Evolutionary conservation across 1,140 invertebrate species (phyloP).

Genomic region (Aphelenchoides fujianensis): DNA sequence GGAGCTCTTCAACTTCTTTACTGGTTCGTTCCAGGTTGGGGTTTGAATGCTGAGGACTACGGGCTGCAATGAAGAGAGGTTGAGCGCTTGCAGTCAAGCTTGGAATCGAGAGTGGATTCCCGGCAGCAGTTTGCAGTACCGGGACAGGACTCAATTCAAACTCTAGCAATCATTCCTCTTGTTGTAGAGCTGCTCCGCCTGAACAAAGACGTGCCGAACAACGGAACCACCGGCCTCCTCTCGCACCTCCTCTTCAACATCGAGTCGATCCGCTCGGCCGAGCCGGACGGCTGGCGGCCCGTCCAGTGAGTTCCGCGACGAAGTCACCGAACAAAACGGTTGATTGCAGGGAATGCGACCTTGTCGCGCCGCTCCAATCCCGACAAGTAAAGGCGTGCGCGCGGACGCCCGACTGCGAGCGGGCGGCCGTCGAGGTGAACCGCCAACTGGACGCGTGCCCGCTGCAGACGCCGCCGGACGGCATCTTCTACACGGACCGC

Average conservation of each 20-base stretch:
- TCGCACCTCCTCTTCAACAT: constrained; percentile 31
- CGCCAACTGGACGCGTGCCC: constrained; percentile 20
- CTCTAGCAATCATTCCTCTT: no score
- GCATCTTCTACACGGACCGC: constrained; percentile 32
- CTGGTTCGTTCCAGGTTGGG: constrained; percentile 27
- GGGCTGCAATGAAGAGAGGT: no score
- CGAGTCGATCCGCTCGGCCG: constrained; percentile 1
- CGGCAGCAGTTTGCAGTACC: not conserved
- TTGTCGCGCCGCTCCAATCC: constrained; percentile 19
- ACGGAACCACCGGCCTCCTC: constrained; percentile 32
- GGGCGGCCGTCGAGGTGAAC: constrained; percentile 26
- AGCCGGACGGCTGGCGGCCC: not conserved
- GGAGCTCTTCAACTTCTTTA: constrained; percentile 52
- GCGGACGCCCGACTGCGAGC: constrained; percentile 19
- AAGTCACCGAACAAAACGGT: not conserved
- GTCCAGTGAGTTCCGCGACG: not conserved
- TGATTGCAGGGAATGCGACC: constrained; percentile 23
- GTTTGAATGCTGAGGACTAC: not conserved
- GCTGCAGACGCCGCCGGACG: constrained; percentile 10
- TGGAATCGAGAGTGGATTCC: not conserved
- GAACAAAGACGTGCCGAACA: constrained; percentile 36
- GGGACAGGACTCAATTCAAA: no score
- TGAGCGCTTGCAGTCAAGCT: not conserved
- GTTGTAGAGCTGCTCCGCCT: constrained; percentile 31
- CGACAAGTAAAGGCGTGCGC: constrained; percentile 31